Evolutionary conservation across 2,113 vertebrate species (phyloP).

Genomic region (Dromas ardeola): DNA sequence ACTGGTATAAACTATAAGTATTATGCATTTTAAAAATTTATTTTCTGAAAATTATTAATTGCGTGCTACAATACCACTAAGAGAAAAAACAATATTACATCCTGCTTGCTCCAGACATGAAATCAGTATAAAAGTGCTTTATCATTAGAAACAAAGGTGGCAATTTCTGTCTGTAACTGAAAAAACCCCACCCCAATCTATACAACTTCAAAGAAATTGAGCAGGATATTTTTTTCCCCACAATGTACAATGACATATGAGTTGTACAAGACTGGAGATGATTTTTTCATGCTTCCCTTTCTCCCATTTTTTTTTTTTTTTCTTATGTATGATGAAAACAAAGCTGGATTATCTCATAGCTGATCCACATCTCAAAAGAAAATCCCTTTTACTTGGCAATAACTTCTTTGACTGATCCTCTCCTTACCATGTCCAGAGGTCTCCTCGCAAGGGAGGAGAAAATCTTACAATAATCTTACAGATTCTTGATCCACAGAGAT

Average conservation of each 20-base stretch:
- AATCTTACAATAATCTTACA: neutral
- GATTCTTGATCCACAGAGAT: neutral
- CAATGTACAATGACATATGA: neutral
- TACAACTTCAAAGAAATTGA: neutral
- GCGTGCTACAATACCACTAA: neutral
- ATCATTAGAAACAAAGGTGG: neutral
- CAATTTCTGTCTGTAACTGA: neutral
- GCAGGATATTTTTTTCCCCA: neutral
- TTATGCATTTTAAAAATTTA: neutral
- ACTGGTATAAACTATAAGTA: neutral
- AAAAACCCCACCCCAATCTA: neutral
- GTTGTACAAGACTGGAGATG: neutral
- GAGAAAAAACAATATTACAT: neutral
- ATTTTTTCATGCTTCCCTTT: neutral
- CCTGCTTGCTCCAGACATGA: neutral
- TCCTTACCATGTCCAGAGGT: neutral
- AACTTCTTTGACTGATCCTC: neutral
- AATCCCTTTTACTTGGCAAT: neutral
- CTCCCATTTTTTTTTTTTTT: neutral
- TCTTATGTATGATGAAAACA: neutral
- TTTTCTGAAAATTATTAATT: neutral
- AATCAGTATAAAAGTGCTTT: neutral
- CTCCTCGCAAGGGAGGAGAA: accelerated
- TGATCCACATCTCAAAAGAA: neutral
- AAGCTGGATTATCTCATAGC: neutral